Percentiles rank a stretch among this genome's conserved stretches.
Evolutionary conservation across 2,888 invertebrate species (phyloP).

Genomic region (Eupithecia exiguata): DNA sequence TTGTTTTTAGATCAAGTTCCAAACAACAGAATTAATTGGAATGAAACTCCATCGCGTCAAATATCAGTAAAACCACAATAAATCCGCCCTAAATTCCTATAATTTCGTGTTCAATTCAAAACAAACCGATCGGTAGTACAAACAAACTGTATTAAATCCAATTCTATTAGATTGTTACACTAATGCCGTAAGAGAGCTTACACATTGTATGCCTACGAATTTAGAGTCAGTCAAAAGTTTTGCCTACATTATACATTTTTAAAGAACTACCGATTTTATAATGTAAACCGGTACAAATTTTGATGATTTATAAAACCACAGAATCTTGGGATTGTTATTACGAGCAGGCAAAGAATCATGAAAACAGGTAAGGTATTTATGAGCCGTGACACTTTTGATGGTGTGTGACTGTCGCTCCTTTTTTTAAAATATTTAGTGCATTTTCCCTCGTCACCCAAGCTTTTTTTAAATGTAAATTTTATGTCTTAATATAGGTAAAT

Average conservation of each 20-base stretch:
- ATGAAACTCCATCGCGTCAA: neutral
- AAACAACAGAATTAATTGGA: neutral
- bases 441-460: too few species aligned
- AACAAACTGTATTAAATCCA: constrained; percentile 32
- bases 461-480: too few species aligned
- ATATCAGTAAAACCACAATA: constrained; percentile 4
- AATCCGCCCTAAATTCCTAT: constrained; percentile 17
- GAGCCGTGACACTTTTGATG: too few species aligned
- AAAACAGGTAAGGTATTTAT: too few species aligned
- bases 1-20: too few species aligned
- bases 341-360: too few species aligned
- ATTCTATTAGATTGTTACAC: constrained; percentile 33
- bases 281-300: neutral
- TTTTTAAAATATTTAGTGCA: too few species aligned
- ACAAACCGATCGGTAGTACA: constrained; percentile 28
- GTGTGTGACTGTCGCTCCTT: too few species aligned
- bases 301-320: neutral
- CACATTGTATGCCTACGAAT: neutral
- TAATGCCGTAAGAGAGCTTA: constrained; percentile 17
- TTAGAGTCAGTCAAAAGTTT: neutral
- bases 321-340: too few species aligned
- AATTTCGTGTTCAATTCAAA: constrained; percentile 28
- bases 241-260: neutral
- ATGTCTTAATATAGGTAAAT: too few species aligned
- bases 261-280: neutral